phyloP scores from a whole-genome alignment of 2,888 invertebrate genomes.

The Dilophus febrilis region DNA sequence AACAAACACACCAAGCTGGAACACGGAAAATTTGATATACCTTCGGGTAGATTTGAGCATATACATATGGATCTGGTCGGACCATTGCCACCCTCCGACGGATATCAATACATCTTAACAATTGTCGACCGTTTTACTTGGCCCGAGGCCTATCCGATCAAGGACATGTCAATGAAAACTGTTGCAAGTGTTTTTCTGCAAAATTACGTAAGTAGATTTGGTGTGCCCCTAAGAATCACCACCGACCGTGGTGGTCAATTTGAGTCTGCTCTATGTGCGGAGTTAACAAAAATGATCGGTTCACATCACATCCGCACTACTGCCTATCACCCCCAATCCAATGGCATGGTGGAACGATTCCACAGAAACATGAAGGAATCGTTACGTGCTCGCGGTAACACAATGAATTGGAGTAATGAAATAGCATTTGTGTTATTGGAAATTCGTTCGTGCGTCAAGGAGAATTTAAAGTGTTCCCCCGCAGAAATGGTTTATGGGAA shows the following conservation, averaged over 20 bases:
- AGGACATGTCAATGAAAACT: constrained; percentile 4
- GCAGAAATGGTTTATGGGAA: no score
- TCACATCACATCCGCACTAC: constrained; percentile 5
- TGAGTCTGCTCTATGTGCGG: constrained; percentile 7
- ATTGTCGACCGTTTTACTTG: constrained; percentile 5
- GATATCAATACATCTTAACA: neutral
- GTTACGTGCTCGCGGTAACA: neutral
- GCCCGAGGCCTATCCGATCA: constrained; percentile 4
- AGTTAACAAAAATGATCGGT: constrained; percentile 7
- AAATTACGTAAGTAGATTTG: constrained; percentile 7
- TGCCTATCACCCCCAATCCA: neutral
- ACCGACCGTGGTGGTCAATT: constrained; percentile 11
- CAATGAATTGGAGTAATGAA: neutral
- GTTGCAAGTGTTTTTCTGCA: neutral
- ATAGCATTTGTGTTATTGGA: neutral
- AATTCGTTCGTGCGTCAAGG: neutral
- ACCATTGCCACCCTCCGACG: no score
- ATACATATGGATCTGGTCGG: no score
- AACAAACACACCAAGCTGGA: no score
- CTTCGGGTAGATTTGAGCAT: no score
- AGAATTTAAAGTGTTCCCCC: no score
- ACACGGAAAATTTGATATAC: no score
- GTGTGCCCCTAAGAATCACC: constrained; percentile 9
- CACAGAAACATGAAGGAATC: constrained; percentile 10
- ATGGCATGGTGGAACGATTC: constrained; percentile 11